Percentiles rank a stretch among this genome's conserved stretches.
phyloP scores from a whole-genome alignment of 2,888 invertebrate species.

The Ophioninae sp. region DNA sequence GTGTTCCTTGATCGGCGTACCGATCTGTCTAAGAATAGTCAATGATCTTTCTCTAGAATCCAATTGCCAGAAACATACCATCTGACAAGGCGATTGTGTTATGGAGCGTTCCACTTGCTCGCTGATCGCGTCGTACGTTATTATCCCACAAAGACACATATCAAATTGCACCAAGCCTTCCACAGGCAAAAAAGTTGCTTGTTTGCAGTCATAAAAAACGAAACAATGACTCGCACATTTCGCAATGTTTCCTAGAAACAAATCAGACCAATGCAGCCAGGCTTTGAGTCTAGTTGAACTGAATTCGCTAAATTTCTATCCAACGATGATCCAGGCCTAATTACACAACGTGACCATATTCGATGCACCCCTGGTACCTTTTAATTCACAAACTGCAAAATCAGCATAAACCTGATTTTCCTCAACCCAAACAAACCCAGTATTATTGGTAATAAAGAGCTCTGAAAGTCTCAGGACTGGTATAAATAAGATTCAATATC shows the following conservation, averaged over 20 bases:
- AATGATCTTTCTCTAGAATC: constrained; percentile 9
- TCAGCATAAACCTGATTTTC: too few relatives aligned
- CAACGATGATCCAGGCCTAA: not conserved
- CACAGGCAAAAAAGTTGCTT: constrained; percentile 70
- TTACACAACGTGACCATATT: not conserved
- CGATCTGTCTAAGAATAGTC: not conserved
- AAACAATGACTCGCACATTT: constrained; percentile 74
- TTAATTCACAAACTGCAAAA: too few relatives aligned
- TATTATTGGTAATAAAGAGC: too few relatives aligned
- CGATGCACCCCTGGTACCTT: not conserved
- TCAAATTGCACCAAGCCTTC: constrained; percentile 75
- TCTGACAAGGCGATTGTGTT: constrained; percentile 5
- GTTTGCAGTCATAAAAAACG: constrained; percentile 77
- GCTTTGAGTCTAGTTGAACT: too few relatives aligned
- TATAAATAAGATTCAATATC: not conserved
- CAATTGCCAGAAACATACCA: not conserved
- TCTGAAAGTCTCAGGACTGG: too few relatives aligned
- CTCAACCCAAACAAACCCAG: too few relatives aligned
- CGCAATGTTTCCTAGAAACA: too few relatives aligned
- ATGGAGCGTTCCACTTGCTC: constrained; percentile 29
- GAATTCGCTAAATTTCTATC: too few relatives aligned
- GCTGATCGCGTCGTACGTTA: constrained; percentile 66
- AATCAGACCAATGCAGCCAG: too few relatives aligned
- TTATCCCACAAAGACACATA: constrained; percentile 79
- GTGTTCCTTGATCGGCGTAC: too few relatives aligned